Evolutionary conservation across 1,140 invertebrate species (phyloP), one percentile per base, ranked within the genome.

Genomic region (Eueides isabella): DNA sequence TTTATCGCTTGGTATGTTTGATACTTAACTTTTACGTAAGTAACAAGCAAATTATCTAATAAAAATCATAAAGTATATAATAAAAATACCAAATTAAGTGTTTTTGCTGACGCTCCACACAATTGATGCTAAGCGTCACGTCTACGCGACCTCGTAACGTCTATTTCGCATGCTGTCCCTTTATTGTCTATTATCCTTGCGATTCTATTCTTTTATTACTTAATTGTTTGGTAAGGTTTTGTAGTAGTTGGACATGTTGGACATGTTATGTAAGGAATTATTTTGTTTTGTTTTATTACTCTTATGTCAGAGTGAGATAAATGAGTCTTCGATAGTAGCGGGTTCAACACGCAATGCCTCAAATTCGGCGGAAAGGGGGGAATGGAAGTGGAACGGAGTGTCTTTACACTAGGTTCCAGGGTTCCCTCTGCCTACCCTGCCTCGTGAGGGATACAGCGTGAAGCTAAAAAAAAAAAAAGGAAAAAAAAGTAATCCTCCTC

Each of bases 201-300:
- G 65, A 68, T 68, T 68, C 44, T 61, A 67, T 73, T 66, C 64
- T 55, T 74, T 74, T 74, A 74, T 74, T 75, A 65, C 63, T 64
- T 62, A 75, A 75, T 33, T 55, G 48, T 11, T 26, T 26, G 19
- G 48, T 26, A n/a, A 48, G 41, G n/a, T 44, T 44, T 44, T n/a
- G n/a, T 48, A 19, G 19, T 12, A 23, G 19, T 55, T 26, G 19
- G 23, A 55, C 48, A 55, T 44, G 41, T 55, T 26, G 26, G 23
- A 11, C 19, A 48, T n/a, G 1, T 44, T n/a, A 19, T 44, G n/a
- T n/a, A n/a, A n/a, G n/a, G n/a, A n/a, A 9, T 48, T 48, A 0
- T 1, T 48, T 48, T 48, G 12, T 48, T 38, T 16, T 38, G 35
- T 38, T 38, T 16, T 16, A 38, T 16, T 5, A 7, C 41, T 6